These are phyloP conservation scores for Sylvilagus bachmani DNA, from an alignment of 2,113 vertebrate genomes.

Conservation along the genomic window DNA sequence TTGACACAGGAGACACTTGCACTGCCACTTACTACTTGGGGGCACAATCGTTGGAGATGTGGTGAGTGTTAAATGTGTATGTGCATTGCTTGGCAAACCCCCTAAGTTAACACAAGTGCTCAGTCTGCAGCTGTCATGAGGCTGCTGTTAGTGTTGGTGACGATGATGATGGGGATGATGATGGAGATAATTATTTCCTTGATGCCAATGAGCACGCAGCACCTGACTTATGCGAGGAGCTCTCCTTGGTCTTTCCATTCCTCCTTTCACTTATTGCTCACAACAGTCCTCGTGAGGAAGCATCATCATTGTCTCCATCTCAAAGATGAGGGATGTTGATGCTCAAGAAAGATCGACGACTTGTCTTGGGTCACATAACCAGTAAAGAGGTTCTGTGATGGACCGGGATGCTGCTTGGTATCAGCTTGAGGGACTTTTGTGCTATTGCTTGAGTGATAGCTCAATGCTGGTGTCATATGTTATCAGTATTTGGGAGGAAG, in stretches of 20 bases:
- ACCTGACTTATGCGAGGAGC: not conserved
- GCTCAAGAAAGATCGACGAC: not conserved
- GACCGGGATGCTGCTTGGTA: not conserved
- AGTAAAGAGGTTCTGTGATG: not conserved
- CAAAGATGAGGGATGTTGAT: not conserved
- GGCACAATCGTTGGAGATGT: not conserved
- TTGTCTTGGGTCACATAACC: not conserved
- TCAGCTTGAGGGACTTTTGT: not conserved
- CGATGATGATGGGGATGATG: not conserved
- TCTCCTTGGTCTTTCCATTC: not conserved
- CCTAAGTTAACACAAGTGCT: not conserved
- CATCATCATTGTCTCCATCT: not conserved
- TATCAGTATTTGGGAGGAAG: too few relatives aligned
- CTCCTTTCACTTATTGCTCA: not conserved
- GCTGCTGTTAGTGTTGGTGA: not conserved
- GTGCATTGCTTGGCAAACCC: rapidly evolving
- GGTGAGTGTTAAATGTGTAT: not conserved
- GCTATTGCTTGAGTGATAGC: not conserved
- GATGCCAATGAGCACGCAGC: not conserved
- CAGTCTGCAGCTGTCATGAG: not conserved
- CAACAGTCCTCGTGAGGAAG: too few relatives aligned
- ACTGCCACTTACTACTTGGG: not conserved
- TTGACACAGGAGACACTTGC: not conserved
- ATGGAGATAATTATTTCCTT: not conserved
- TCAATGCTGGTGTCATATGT: too few relatives aligned